Evolutionary conservation across 1,140 invertebrate genomes (phyloP).

Genomic region (Diorhabda elongata): DNA sequence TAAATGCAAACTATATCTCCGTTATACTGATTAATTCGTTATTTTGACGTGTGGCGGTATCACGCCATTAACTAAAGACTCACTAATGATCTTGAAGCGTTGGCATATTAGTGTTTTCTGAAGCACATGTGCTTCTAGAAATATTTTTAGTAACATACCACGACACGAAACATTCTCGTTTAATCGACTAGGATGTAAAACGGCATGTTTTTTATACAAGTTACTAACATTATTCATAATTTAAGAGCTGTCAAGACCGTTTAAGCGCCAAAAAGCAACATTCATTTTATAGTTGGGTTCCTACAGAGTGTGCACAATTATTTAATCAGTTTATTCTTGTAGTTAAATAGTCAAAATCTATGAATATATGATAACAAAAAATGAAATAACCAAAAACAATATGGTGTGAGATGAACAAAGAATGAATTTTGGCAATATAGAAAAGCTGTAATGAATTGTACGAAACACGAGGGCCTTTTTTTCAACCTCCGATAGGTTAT

Average conservation of each 20-base stretch:
- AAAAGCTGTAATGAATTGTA: too few relatives aligned
- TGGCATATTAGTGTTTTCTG: conserved; percentile 40
- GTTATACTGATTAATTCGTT: conserved; percentile 42
- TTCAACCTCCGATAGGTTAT: too few relatives aligned
- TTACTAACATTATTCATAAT: conserved; percentile 18
- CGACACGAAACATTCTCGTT: conserved; percentile 18
- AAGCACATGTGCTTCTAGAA: conserved; percentile 13
- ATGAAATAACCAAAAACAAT: too few relatives aligned
- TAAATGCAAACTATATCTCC: not conserved
- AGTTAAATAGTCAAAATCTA: too few relatives aligned
- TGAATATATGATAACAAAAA: too few relatives aligned
- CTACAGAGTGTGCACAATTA: too few relatives aligned
- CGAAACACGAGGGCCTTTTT: too few relatives aligned
- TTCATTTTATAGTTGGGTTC: not conserved
- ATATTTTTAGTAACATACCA: conserved; percentile 22
- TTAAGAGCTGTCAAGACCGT: conserved; percentile 8
- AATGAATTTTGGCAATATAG: too few relatives aligned
- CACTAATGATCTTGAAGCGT: conserved; percentile 36
- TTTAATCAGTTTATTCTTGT: too few relatives aligned
- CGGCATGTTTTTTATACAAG: conserved; percentile 11
- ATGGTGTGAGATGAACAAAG: too few relatives aligned
- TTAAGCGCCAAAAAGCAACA: not conserved
- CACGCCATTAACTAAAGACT: conserved; percentile 40
- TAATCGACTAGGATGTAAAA: conserved; percentile 10
- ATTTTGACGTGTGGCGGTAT: conserved; percentile 42